Evolutionary conservation across 2,113 vertebrate genomes (phyloP).

Genomic region (Harpagus bidentatus): DNA sequence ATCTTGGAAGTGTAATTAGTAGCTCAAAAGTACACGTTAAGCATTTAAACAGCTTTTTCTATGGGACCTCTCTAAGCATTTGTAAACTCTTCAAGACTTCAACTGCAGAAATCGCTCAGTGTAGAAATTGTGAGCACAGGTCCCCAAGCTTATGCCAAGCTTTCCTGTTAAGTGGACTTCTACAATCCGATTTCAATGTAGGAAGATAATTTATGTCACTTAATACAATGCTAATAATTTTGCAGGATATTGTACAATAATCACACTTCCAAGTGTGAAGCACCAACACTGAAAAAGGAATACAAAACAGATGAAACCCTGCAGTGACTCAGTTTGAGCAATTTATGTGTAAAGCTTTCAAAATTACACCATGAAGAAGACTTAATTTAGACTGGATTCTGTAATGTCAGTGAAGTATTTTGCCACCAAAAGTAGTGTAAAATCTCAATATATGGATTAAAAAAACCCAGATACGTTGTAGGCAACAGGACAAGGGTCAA

Average conservation of each 20-base stretch:
- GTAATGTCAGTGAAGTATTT: background rate
- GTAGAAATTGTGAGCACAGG: background rate
- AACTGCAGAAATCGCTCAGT: background rate
- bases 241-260: background rate
- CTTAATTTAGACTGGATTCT: constrained; percentile 27
- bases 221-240: constrained; percentile 11
- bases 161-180: background rate
- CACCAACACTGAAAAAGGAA: background rate
- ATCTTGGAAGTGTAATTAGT: constrained; percentile 43
- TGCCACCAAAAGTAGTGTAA: background rate
- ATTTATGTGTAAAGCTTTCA: background rate
- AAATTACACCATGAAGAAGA: background rate
- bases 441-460: background rate
- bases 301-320: constrained; percentile 8
- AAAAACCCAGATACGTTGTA: background rate
- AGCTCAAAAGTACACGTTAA: background rate
- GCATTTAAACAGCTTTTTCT: constrained; percentile 41
- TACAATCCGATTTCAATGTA: background rate
- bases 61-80: background rate
- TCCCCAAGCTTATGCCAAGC: background rate
- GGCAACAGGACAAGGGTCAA: background rate
- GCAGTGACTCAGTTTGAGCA: background rate
- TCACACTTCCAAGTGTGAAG: constrained; percentile 12
- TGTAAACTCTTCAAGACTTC: background rate
- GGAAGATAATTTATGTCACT: constrained; percentile 1